Evolutionary conservation across 2,888 invertebrate species (phyloP).

Genomic region (Brachypalpus laphriformis): DNA sequence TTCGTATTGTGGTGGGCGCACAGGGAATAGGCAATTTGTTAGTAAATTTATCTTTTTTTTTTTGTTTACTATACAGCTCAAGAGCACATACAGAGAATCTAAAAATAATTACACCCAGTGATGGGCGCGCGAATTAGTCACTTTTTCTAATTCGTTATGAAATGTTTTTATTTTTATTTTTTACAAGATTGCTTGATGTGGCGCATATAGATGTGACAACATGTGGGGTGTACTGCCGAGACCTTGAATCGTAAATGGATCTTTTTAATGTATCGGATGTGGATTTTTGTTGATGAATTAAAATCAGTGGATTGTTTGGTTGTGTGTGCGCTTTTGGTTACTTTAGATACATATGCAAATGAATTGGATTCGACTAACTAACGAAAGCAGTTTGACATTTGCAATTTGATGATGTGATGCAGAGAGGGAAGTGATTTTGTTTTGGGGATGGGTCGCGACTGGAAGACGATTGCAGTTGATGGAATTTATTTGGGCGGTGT

Average conservation of each 20-base stretch:
- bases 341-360: too few relatives aligned
- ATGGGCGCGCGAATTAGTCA: constrained; percentile 58
- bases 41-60: background rate
- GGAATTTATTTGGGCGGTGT: background rate
- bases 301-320: background rate
- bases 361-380: constrained; percentile 3
- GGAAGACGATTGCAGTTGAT: background rate
- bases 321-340: background rate
- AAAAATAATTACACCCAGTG: constrained; percentile 60
- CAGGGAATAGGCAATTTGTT: background rate
- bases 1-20: background rate
- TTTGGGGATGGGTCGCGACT: too few relatives aligned
- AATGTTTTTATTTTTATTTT: constrained; percentile 32
- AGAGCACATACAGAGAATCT: constrained; percentile 21
- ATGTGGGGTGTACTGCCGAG: constrained; percentile 14
- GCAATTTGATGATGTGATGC: constrained; percentile 3
- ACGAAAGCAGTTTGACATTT: constrained; percentile 23
- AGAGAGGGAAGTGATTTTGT: background rate
- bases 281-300: constrained; percentile 7
- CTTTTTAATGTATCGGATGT: constrained; percentile 54
- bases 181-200: constrained; percentile 17
- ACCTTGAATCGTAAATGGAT: constrained; percentile 62
- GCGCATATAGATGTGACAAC: constrained; percentile 3
- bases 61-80: constrained; percentile 12
- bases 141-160: constrained; percentile 50